These are phyloP conservation scores for Petrocephalus sullivani DNA, from an alignment of 2,797 vertebrate genomes.

Conservation along the genomic window DNA sequence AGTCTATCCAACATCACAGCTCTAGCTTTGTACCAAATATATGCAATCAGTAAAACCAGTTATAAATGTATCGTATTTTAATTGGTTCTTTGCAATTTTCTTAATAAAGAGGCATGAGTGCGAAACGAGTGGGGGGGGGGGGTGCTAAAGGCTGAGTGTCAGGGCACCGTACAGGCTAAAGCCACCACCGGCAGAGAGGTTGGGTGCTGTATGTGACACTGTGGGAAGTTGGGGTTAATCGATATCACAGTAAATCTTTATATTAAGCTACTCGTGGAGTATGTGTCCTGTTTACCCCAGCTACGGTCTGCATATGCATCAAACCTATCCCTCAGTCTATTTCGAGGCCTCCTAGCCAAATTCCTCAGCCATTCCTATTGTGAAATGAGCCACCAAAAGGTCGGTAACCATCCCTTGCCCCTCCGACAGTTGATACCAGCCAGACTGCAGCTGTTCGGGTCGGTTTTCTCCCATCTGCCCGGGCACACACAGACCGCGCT, in stretches of 20 bases:
- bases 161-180: too few relatives aligned
- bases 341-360: constrained; percentile 48
- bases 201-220: constrained; percentile 50
- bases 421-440: constrained; percentile 13
- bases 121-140: too few relatives aligned
- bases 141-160: too few relatives aligned
- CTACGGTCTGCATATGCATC: constrained; percentile 60
- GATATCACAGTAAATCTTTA: constrained; percentile 31
- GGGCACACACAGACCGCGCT: constrained; percentile 14
- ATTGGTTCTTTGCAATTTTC: too few relatives aligned
- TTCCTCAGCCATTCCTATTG: constrained; percentile 26
- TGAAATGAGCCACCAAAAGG: constrained; percentile 17
- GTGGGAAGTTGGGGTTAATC: constrained; percentile 41
- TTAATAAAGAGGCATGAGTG: too few relatives aligned
- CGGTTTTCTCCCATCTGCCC: constrained; percentile 26
- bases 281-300: constrained; percentile 34
- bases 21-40: too few relatives aligned
- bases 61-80: too few relatives aligned
- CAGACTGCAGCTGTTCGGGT: constrained; percentile 31
- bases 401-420: background rate
- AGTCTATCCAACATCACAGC: too few relatives aligned
- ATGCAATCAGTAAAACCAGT: too few relatives aligned
- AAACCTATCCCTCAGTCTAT: constrained; percentile 65
- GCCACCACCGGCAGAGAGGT: constrained; percentile 46
- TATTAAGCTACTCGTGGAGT: background rate